These are phyloP conservation scores for Drosophila pegasa DNA, from an alignment of 2,888 invertebrate genomes.

Conservation along the genomic window DNA sequence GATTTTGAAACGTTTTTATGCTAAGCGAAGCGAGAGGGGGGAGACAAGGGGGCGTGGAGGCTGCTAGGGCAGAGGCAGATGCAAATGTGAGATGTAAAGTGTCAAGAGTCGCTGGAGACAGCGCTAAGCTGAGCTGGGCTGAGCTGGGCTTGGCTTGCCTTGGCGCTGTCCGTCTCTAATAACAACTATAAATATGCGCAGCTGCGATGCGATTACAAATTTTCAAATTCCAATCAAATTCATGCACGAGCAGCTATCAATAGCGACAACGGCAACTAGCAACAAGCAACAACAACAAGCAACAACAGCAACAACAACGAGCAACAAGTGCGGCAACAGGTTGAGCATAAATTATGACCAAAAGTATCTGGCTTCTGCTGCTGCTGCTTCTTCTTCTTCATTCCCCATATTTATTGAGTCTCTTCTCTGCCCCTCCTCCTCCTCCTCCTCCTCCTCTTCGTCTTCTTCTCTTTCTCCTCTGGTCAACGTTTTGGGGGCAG, in stretches of 20 bases:
- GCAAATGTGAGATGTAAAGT: not conserved
- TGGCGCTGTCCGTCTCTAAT: conserved; percentile 13
- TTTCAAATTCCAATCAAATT: conserved; percentile 27
- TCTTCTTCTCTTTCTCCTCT: conserved; percentile 12
- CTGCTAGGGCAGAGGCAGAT: not conserved
- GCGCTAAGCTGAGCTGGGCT: too few relatives aligned
- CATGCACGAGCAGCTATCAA: conserved; percentile 46
- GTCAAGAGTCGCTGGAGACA: too few relatives aligned
- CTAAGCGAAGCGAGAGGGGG: conserved; percentile 30
- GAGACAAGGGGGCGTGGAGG: not conserved
- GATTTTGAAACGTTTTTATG: conserved; percentile 44
- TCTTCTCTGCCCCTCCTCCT: too few relatives aligned
- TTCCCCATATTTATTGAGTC: conserved; percentile 10
- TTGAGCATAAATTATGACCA: conserved; percentile 73
- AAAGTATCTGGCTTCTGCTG: conserved; percentile 16
- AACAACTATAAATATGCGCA: conserved; percentile 40
- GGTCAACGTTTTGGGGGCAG: conserved; percentile 2
- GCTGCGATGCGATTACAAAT: conserved; percentile 36
- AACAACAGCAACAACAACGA: conserved; percentile 15
- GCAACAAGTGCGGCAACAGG: conserved; percentile 62
- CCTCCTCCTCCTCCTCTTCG: conserved; percentile 9
- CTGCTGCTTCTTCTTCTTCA: conserved; percentile 8
- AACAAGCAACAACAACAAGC: conserved; percentile 13
- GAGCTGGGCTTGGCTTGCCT: not conserved
- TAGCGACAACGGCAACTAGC: conserved; percentile 25